A percentile compares a stretch with the other conserved stretches of the same genome.
phyloP scores from a whole-genome alignment of 2,797 vertebrate genomes.

The Macropus fuliginosus region DNA sequence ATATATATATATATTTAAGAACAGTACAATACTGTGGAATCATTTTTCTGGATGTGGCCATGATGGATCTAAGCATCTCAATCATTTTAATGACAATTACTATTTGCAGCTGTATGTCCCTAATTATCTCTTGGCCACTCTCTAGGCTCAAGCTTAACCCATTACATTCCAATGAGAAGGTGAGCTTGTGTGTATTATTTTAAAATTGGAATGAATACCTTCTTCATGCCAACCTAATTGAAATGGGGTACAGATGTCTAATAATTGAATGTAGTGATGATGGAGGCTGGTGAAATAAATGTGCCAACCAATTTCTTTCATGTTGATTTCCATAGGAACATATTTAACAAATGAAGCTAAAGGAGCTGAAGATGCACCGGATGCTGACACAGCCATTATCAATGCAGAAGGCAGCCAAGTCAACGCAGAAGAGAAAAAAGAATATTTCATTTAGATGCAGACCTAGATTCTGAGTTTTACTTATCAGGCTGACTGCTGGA shows the following conservation, averaged over 20 bases:
- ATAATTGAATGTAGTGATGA: neutral
- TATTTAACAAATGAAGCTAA: slow-evolving; percentile 99
- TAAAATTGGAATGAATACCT: neutral
- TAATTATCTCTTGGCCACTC: slow-evolving; percentile 14
- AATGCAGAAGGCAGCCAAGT: slow-evolving; percentile 99
- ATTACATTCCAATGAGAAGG: neutral
- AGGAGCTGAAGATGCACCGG: slow-evolving; percentile 98
- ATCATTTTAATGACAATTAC: slow-evolving; percentile 14
- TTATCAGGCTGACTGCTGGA: slow-evolving; percentile 89
- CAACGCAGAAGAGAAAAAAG: slow-evolving; percentile 99
- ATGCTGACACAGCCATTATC: slow-evolving; percentile 99
- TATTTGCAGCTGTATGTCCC: neutral
- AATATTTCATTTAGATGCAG: slow-evolving; percentile 99
- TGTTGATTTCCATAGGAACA: slow-evolving; percentile 90
- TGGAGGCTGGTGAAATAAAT: neutral
- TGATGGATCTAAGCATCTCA: neutral
- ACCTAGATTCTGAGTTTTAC: slow-evolving; percentile 86
- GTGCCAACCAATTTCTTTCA: slow-evolving; percentile 72
- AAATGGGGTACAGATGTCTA: neutral
- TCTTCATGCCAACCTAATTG: neutral
- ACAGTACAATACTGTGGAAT: neutral
- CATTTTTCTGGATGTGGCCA: slow-evolving; percentile 13
- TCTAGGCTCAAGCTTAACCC: neutral
- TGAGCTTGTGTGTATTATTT: neutral
- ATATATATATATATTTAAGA: too few species aligned